phyloP scores from a whole-genome alignment of 2,797 vertebrate species.

The Calcarius lapponicus region DNA sequence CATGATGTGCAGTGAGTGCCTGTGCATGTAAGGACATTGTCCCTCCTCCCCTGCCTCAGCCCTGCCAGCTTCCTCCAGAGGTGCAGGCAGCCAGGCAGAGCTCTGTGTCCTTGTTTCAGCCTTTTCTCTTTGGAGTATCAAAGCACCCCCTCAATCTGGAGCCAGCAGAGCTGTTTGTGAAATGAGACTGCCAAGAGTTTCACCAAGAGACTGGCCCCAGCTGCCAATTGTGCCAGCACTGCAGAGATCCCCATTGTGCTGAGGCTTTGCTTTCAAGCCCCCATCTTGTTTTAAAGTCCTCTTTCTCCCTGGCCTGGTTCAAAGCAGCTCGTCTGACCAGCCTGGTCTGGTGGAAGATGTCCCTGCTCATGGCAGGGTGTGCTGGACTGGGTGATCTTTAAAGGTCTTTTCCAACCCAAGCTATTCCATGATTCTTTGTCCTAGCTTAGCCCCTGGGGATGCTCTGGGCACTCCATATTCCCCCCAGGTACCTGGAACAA shows the following conservation, averaged over 20 bases:
- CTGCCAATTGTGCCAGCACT: background rate
- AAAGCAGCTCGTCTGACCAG: background rate
- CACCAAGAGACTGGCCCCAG: background rate
- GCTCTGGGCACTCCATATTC: background rate
- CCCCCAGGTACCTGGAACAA: background rate
- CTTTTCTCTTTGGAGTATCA: background rate
- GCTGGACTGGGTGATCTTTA: background rate
- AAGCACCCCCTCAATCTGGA: background rate
- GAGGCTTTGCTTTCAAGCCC: background rate
- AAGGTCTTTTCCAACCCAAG: background rate
- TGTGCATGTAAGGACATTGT: background rate
- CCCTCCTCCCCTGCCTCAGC: background rate
- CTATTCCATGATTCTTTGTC: background rate
- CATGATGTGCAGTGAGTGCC: background rate
- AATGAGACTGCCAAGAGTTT: rapidly evolving
- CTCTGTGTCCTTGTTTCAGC: background rate
- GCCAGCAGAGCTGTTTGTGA: background rate
- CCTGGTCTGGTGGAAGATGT: background rate
- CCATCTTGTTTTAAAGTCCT: background rate
- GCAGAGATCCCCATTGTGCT: background rate
- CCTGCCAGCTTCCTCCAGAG: background rate
- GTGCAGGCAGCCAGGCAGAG: background rate
- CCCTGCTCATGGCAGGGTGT: background rate
- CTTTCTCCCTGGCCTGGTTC: background rate
- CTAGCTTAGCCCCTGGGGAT: rapidly evolving